Base-by-base conservation (phyloP, 1,140 invertebrate genomes). In the Brachionus manjavacas region DNA sequence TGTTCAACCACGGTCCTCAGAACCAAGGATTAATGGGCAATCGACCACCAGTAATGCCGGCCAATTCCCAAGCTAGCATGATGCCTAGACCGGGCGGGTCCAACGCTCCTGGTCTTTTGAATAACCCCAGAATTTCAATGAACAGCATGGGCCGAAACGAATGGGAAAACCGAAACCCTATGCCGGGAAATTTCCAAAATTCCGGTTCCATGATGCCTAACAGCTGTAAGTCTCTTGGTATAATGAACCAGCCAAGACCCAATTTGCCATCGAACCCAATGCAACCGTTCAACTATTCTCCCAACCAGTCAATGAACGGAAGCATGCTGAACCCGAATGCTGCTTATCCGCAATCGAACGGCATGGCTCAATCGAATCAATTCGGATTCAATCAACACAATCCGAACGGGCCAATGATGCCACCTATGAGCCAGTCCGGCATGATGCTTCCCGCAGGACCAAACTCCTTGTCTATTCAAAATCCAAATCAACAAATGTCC, bases 81-180 rank as follows among this genome's bases (percentile, higher is more conserved):
- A 39, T 52, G 46, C 12, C 25, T 70, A 86, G 86, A 70, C 88
- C 86, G 35, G 76, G 87, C 20, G 88, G 86, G 25, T 88, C 89
- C 3, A 87, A 91, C 11, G 91, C 91, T 84, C 91, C 92, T 88
- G 92, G 92, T 52, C 93, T 93, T 85, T 92, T 76, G 12, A 76
- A 49, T 16, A 76, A 76, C 41, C 72, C 72, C 92, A 23, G 86
- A 88, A 43, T 92, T 92, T 87, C 91, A 91, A 14, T 87, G 92
- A 85, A 74, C 39, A 43, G 39, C 43, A 49, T 92, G 91, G 84
- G 92, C 92, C 39, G 91, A n/a, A 92, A 92, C 11, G 94, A 94
- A 86, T 94, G 93, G 93, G 94, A 93, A 87, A 89, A 93, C 86
- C 88, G 88, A 86, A 86, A 85, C 60, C 83, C 23, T 14, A 66